Evolutionary conservation across 2,888 invertebrate genomes (phyloP).

Genomic region (Artemia sinica): DNA sequence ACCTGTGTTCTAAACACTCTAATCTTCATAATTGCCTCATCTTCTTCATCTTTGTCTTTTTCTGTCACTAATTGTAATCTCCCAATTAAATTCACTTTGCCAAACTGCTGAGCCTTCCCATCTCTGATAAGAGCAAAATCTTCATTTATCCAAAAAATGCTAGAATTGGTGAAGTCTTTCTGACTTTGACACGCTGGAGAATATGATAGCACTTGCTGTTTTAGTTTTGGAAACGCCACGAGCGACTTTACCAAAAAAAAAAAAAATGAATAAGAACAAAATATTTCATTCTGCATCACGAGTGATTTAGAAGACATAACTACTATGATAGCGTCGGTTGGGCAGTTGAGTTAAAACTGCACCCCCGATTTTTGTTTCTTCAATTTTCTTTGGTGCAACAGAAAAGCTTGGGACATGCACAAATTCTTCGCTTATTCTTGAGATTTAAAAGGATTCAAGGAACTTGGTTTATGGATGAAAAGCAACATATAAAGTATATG

Average conservation of each 20-base stretch:
- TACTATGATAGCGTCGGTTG: no score
- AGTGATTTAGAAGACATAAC: neutral
- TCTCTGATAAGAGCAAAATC: conserved; percentile 85
- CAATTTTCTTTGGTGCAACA: no score
- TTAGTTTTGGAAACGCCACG: conserved; percentile 87
- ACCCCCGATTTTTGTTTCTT: no score
- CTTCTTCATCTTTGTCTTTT: conserved; percentile 87
- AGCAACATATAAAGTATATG: no score
- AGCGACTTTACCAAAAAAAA: conserved; percentile 46
- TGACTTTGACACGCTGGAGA: conserved; percentile 62
- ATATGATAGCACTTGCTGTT: conserved; percentile 70
- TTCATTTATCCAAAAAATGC: conserved; percentile 90
- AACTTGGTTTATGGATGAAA: no score
- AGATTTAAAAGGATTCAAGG: no score
- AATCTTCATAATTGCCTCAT: conserved; percentile 92
- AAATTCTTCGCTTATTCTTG: no score
- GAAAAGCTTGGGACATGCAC: no score
- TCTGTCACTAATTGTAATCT: conserved; percentile 86
- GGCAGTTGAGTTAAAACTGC: no score
- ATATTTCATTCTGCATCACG: neutral
- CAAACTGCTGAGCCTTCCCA: conserved; percentile 79
- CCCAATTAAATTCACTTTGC: conserved; percentile 90
- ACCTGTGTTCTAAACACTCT: conserved; percentile 69
- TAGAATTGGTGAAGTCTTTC: conserved; percentile 83
- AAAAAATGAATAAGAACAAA: conserved; percentile 18